Base-by-base conservation (phyloP, 2,113 vertebrate genomes). In the Hassar affinis region DNA sequence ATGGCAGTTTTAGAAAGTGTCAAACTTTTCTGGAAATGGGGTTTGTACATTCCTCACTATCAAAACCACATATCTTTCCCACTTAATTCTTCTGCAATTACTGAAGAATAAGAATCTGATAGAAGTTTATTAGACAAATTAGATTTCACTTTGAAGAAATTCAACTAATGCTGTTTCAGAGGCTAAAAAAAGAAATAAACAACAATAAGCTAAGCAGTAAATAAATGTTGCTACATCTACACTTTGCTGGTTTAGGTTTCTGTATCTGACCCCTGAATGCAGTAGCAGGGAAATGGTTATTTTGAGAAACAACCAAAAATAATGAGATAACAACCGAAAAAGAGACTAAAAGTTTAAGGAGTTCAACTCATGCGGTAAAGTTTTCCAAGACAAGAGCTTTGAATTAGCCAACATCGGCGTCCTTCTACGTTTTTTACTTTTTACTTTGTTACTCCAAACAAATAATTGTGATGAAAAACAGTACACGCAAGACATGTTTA, bases 401-500 rank as follows among this genome's bases (percentile, higher is more conserved):
- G 33, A 2, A 25, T 49, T 72, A 35, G 0, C 20, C 25, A 49
- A 30, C 14, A 30, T n/a, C 68, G 49, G 42, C 17, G 12, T 74
- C 27, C n/a, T n/a, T 47, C 3, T 71, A 71, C 38, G 22, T 71
- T n/a, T 22, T 47, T 74, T 51, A 7, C 56, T 27, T 59, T n/a
- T n/a, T n/a, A n/a, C 30, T n/a, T 78, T 78, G 14, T 62, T 45
- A 30, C 38, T 42, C 25, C 77, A 47, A 38, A 45, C 22, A 61
- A 59, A 59, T 78, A 12, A 59, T 30, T 15, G 14, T 61, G 56
- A 79, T 62, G 38, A 47, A 62, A 47, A 62, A 9, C 77, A 79
- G 77, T n/a, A 79, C 18, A 59, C 38, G n/a, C 38, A 38, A 17
- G 30, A 27, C 12, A 61, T 62, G 77, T 79, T 79, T 79, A 62